These are phyloP conservation scores for Lasioglossum pauxillum DNA, from an alignment of 2,888 invertebrate genomes.

Conservation along the genomic window DNA sequence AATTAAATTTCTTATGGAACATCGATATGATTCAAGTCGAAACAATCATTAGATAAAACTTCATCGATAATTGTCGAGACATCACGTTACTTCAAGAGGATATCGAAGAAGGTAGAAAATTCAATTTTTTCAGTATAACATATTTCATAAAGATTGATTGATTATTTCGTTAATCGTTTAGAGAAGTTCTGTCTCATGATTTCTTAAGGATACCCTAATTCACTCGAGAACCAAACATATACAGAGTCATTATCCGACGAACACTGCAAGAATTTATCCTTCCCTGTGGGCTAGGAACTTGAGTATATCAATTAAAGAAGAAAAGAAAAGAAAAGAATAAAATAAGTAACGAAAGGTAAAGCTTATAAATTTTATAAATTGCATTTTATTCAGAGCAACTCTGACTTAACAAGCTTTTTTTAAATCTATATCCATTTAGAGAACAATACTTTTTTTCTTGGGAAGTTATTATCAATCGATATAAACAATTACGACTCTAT, in stretches of 20 bases:
- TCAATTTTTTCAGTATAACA: background rate
- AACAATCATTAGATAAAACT: slow-evolving; percentile 3
- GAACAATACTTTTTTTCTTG: background rate
- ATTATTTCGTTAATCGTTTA: slow-evolving; percentile 4
- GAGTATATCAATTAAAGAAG: background rate
- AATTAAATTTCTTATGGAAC: slow-evolving; percentile 32
- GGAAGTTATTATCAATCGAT: background rate
- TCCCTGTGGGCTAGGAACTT: background rate
- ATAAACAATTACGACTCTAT: background rate
- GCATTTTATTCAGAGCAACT: background rate
- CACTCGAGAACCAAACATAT: slow-evolving; percentile 17
- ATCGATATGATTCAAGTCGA: slow-evolving; percentile 40
- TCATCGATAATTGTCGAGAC: background rate
- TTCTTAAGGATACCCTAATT: slow-evolving; percentile 1
- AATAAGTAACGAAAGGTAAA: background rate
- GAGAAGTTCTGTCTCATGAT: slow-evolving; percentile 9
- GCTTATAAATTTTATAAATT: background rate
- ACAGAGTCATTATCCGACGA: background rate
- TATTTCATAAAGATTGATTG: background rate
- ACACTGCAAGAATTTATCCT: background rate
- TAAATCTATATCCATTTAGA: slow-evolving; percentile 1
- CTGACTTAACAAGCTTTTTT: background rate
- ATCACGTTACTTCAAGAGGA: background rate
- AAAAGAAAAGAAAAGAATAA: too few species aligned
- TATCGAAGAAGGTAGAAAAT: slow-evolving; percentile 13